phyloP scores from a whole-genome alignment of 2,797 vertebrate genomes.

The Sus cebifrons region DNA sequence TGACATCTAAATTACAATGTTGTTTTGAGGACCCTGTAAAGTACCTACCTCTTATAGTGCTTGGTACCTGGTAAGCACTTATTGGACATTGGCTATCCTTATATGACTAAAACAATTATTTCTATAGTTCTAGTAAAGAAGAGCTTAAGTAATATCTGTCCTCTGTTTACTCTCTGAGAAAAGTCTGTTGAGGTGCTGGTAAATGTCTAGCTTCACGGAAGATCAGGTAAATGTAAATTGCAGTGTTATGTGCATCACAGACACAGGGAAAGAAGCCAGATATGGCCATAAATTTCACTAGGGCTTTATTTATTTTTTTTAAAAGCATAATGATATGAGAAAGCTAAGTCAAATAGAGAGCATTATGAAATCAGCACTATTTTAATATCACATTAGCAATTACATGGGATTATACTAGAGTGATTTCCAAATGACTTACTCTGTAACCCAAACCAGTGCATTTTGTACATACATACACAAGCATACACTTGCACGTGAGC shows the following conservation, averaged over 20 bases:
- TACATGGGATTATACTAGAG: constrained; percentile 64
- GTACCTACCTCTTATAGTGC: background rate
- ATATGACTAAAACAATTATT: constrained; percentile 17
- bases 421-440: constrained; percentile 78
- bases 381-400: constrained; percentile 79
- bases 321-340: constrained; percentile 60
- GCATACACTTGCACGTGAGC: constrained; percentile 66
- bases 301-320: constrained; percentile 19
- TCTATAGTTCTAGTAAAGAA: constrained; percentile 6
- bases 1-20: background rate
- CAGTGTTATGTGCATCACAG: background rate
- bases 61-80: constrained; percentile 34
- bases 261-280: constrained; percentile 30
- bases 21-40: constrained; percentile 13
- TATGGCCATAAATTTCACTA: constrained; percentile 54
- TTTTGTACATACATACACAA: constrained; percentile 65
- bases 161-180: constrained; percentile 8
- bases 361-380: constrained; percentile 74
- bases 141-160: background rate
- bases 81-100: constrained; percentile 2
- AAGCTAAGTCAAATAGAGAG: constrained; percentile 76
- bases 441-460: constrained; percentile 55
- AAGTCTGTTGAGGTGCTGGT: background rate
- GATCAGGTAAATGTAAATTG: constrained; percentile 33
- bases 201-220: constrained; percentile 12